Percentiles rank a stretch among this genome's conserved stretches.
Conservation (phyloP, 2,888 invertebrate species). For the Dioctria rufipes region DNA sequence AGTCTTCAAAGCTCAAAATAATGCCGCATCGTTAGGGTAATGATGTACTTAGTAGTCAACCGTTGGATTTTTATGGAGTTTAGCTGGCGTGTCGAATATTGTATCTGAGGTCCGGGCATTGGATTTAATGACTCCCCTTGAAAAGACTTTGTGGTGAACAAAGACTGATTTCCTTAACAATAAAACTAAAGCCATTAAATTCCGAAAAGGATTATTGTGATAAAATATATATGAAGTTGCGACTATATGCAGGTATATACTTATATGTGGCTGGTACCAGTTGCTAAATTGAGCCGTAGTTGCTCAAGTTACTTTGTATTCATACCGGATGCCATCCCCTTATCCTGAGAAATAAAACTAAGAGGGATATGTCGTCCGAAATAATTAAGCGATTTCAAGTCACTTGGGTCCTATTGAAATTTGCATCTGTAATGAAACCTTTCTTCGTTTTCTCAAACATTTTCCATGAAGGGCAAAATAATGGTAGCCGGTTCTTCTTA, state of each 20-base stretch:
- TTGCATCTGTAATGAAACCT: slow-evolving; percentile 57
- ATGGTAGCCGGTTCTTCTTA: background rate
- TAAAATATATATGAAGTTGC: background rate
- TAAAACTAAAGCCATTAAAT: slow-evolving; percentile 23
- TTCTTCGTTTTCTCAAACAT: background rate
- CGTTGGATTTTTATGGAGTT: slow-evolving; percentile 30
- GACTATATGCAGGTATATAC: background rate
- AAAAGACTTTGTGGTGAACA: background rate
- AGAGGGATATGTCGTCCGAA: slow-evolving; percentile 20
- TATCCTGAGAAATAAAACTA: background rate
- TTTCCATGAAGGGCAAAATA: background rate
- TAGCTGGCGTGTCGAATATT: background rate
- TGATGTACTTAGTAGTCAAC: slow-evolving; percentile 53
- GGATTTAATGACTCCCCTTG: background rate
- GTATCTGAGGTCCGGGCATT: background rate
- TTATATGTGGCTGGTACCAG: background rate
- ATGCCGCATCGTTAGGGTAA: slow-evolving; percentile 54
- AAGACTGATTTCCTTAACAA: slow-evolving; percentile 17
- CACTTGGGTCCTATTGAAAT: slow-evolving; percentile 55
- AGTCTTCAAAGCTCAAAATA: slow-evolving; percentile 39
- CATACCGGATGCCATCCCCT: background rate
- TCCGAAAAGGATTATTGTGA: background rate
- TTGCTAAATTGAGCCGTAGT: background rate
- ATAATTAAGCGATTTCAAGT: slow-evolving; percentile 57
- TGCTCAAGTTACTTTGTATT: slow-evolving; percentile 6